phyloP scores from a whole-genome alignment of 2,888 invertebrate species.

The Thecocarcelia acutangulata region DNA sequence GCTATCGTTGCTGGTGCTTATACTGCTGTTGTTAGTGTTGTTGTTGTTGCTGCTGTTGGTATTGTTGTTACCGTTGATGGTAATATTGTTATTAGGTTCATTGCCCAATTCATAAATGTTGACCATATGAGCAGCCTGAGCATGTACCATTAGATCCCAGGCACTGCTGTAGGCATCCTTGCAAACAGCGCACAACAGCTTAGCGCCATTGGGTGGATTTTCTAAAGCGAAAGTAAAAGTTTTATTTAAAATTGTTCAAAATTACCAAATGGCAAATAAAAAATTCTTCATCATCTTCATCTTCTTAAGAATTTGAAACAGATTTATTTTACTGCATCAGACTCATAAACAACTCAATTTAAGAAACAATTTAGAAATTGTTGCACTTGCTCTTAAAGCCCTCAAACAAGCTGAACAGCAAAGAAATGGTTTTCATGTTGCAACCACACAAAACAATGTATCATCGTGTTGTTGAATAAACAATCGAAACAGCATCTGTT shows the following conservation, averaged over 20 bases:
- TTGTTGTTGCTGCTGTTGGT: no score
- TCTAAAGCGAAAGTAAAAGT: conserved; percentile 72
- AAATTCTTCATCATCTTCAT: not conserved
- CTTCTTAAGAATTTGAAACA: not conserved
- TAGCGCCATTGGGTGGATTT: conserved; percentile 80
- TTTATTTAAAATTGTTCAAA: not conserved
- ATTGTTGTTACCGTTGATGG: conserved; percentile 67
- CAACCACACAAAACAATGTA: conserved; percentile 70
- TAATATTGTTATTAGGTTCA: conserved; percentile 75
- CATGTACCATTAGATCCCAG: conserved; percentile 88
- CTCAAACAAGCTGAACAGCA: not conserved
- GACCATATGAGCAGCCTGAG: conserved; percentile 86
- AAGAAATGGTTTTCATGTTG: conserved; percentile 27
- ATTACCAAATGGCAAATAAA: not conserved
- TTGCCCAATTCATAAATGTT: conserved; percentile 86
- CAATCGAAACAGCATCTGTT: conserved; percentile 58
- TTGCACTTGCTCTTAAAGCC: not conserved
- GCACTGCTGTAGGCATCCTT: conserved; percentile 86
- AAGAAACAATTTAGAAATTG: conserved; percentile 71
- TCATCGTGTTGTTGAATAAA: conserved; percentile 68
- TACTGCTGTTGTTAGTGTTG: no score
- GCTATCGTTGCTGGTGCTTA: conserved; percentile 35
- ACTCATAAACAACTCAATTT: conserved; percentile 78
- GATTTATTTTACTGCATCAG: conserved; percentile 25
- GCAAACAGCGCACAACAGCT: conserved; percentile 85